These are phyloP conservation scores for Formicarius rufipectus DNA, from an alignment of 2,113 vertebrate species.

Conservation along the genomic window DNA sequence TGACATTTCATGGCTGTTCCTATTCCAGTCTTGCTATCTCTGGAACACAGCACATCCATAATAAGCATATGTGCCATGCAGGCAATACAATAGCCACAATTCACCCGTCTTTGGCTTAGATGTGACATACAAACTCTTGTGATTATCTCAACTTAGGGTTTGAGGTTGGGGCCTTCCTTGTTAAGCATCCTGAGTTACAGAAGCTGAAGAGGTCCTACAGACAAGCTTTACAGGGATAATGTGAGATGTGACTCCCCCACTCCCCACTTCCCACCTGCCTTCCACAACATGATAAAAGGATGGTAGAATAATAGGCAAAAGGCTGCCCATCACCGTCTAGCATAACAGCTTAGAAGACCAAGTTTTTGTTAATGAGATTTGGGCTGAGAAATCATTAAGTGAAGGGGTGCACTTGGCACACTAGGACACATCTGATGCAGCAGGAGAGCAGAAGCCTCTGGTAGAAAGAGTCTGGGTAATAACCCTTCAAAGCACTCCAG, in stretches of 20 bases:
- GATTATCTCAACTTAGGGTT: not conserved
- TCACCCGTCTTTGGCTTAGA: not conserved
- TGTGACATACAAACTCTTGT: fast-evolving
- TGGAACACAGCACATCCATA: not conserved
- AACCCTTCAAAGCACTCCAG: not conserved
- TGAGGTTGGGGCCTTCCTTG: not conserved
- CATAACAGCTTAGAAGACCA: not conserved
- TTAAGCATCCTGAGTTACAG: not conserved
- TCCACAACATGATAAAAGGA: fast-evolving
- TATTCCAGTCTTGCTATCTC: not conserved
- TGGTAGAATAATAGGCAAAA: not conserved
- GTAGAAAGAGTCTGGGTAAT: not conserved
- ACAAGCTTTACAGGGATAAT: not conserved
- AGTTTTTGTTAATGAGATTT: not conserved
- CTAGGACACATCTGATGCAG: not conserved
- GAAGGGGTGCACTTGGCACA: not conserved
- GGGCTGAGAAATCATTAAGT: not conserved
- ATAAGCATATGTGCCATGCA: not conserved
- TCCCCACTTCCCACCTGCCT: not conserved
- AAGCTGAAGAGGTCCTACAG: not conserved
- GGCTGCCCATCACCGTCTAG: not conserved
- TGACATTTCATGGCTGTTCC: not conserved
- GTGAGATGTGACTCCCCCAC: not conserved
- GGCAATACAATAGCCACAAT: not conserved
- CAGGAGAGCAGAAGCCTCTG: not conserved